phyloP scores from a whole-genome alignment of 2,113 vertebrate genomes.

The Sinocyclocheilus rhinocerous region DNA sequence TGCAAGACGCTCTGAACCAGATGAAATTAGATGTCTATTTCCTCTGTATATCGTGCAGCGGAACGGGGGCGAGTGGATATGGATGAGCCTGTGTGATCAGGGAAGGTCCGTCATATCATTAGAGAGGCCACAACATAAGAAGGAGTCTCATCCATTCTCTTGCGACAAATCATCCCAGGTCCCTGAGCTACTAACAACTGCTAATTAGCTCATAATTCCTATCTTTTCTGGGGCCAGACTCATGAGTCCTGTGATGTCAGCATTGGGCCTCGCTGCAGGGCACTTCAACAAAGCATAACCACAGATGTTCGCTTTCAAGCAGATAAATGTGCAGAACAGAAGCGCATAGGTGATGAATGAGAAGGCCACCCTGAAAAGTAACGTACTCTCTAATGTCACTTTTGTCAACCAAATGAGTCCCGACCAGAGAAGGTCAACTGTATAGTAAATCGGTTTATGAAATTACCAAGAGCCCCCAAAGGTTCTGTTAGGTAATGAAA shows the following conservation, averaged over 20 bases:
- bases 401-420: constrained; percentile 23
- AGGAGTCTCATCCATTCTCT: constrained; percentile 13
- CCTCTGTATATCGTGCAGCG: neutral
- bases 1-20: constrained; percentile 26
- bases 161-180: constrained; percentile 13
- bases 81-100: constrained; percentile 9
- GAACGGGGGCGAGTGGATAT: neutral
- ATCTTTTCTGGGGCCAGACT: constrained; percentile 1
- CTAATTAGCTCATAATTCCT: constrained; percentile 51
- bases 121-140: constrained; percentile 38
- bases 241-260: neutral
- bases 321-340: constrained; percentile 2
- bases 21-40: constrained; percentile 50
- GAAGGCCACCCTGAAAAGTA: neutral
- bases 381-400: neutral
- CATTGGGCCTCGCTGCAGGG: constrained; percentile 30
- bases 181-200: constrained; percentile 43
- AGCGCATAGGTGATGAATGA: neutral
- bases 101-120: constrained; percentile 35
- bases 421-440: constrained; percentile 10
- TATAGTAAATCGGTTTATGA: constrained; percentile 20
- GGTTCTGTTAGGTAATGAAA: constrained; percentile 25
- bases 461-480: neutral
- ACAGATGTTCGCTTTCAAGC: constrained; percentile 18
- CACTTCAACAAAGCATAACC: constrained; percentile 42